phyloP scores from a whole-genome alignment of 2,888 invertebrate species.

The Vannuccia rotundouncinata region DNA sequence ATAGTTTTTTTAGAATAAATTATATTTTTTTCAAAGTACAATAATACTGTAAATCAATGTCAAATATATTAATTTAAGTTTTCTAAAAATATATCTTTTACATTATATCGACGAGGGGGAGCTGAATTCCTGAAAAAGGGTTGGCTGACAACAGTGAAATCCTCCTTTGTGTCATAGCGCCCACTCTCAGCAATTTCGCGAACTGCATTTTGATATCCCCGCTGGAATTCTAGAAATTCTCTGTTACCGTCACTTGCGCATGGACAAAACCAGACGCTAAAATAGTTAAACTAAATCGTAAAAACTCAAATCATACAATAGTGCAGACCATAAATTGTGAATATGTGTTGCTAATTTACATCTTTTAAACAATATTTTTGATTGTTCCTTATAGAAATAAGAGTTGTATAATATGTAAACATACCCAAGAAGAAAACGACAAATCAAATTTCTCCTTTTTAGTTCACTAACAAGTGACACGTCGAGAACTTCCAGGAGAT shows the following conservation, averaged over 20 bases:
- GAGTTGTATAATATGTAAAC: too few species aligned
- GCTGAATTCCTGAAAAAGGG: slow-evolving; percentile 45
- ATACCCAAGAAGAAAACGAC: too few species aligned
- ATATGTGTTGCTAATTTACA: too few species aligned
- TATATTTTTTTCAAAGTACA: too few species aligned
- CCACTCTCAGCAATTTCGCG: slow-evolving; percentile 45
- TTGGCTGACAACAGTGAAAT: slow-evolving; percentile 53
- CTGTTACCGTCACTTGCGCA: neutral
- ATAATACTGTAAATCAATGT: too few species aligned
- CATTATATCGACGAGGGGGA: slow-evolving; percentile 27
- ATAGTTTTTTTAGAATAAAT: too few species aligned
- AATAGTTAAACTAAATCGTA: neutral
- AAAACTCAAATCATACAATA: too few species aligned
- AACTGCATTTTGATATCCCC: slow-evolving; percentile 44
- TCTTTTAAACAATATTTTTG: too few species aligned
- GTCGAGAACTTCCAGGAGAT: slow-evolving; percentile 51
- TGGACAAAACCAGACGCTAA: neutral
- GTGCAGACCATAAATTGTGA: too few species aligned
- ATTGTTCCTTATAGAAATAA: too few species aligned
- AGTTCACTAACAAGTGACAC: slow-evolving; percentile 45
- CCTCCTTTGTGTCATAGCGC: slow-evolving; percentile 49
- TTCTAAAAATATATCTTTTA: too few species aligned
- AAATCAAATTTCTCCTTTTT: neutral
- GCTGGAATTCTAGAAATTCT: slow-evolving; percentile 6
- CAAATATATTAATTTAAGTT: too few species aligned